Evolutionary conservation across 2,888 invertebrate species (phyloP).

Genomic region (Aspidiotus rigidus): DNA sequence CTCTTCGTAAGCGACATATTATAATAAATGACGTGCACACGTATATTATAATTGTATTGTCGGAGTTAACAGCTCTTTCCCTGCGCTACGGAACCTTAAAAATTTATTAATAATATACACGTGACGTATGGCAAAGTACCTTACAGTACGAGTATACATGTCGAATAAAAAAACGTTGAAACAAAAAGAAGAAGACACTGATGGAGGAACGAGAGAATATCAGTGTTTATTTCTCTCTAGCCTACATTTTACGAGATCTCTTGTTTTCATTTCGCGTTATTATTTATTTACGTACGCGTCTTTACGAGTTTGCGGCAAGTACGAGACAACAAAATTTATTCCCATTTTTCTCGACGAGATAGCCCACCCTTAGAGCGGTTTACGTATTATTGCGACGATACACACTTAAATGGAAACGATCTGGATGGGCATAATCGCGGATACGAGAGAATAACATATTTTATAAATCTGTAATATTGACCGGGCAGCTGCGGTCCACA

Average conservation of each 20-base stretch:
- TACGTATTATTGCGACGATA: too few relatives aligned
- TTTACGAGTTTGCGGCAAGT: background rate
- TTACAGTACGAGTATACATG: background rate
- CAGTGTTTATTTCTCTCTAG: background rate
- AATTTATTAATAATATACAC: slow-evolving; percentile 27
- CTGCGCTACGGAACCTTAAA: slow-evolving; percentile 9
- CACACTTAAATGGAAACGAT: too few relatives aligned
- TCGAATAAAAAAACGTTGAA: too few relatives aligned
- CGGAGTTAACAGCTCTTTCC: slow-evolving; percentile 9
- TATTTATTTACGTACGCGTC: background rate
- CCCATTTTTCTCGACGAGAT: too few relatives aligned
- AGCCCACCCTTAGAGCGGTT: too few relatives aligned
- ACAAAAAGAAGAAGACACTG: too few relatives aligned
- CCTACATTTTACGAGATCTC: slow-evolving; percentile 2
- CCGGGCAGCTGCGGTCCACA: too few relatives aligned
- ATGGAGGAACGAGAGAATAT: too few relatives aligned
- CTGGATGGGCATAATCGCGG: too few relatives aligned
- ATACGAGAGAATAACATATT: too few relatives aligned
- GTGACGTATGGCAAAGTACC: background rate
- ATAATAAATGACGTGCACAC: slow-evolving; percentile 28
- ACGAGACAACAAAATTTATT: background rate
- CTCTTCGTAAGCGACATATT: slow-evolving; percentile 7
- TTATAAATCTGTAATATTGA: too few relatives aligned
- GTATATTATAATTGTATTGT: slow-evolving; percentile 21
- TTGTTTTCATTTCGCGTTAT: slow-evolving; percentile 2